Evolutionary conservation across 2,797 vertebrate genomes (phyloP).

Genomic region (Synanceia verrucosa): DNA sequence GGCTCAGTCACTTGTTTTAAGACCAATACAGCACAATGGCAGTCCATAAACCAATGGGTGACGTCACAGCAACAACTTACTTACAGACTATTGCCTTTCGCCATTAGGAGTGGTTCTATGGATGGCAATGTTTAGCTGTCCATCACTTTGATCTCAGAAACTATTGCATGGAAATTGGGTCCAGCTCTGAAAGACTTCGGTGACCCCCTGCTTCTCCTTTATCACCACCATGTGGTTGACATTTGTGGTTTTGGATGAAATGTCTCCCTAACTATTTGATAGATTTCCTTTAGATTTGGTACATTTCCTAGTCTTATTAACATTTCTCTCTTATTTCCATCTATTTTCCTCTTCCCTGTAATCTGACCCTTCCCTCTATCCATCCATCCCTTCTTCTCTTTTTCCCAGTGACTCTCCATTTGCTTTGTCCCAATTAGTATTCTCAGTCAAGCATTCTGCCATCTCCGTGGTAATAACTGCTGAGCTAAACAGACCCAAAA

Average conservation of each 20-base stretch:
- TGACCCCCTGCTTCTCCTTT: background rate
- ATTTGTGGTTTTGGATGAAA: conserved; percentile 7
- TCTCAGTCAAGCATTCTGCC: conserved; percentile 38
- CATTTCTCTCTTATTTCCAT: background rate
- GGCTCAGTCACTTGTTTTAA: no score
- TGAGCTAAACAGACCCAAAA: conserved; percentile 45
- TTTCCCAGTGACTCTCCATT: conserved; percentile 3
- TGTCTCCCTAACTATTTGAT: background rate
- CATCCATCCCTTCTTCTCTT: background rate
- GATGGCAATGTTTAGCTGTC: background rate
- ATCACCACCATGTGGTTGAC: background rate
- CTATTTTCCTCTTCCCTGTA: background rate
- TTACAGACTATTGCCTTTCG: no score
- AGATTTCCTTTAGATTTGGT: background rate
- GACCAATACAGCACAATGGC: no score
- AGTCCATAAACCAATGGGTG: no score
- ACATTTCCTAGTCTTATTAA: background rate
- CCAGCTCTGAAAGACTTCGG: background rate
- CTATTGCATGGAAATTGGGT: background rate
- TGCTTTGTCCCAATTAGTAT: conserved; percentile 48
- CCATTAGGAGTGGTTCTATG: background rate
- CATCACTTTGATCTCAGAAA: background rate
- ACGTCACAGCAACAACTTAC: no score
- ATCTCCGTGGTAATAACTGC: conserved; percentile 51
- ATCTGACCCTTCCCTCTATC: conserved; percentile 14